Evolutionary conservation across 2,888 invertebrate species (phyloP), one percentile per base, ranked within the genome.

Genomic region (Cylindroiulus punctatus): DNA sequence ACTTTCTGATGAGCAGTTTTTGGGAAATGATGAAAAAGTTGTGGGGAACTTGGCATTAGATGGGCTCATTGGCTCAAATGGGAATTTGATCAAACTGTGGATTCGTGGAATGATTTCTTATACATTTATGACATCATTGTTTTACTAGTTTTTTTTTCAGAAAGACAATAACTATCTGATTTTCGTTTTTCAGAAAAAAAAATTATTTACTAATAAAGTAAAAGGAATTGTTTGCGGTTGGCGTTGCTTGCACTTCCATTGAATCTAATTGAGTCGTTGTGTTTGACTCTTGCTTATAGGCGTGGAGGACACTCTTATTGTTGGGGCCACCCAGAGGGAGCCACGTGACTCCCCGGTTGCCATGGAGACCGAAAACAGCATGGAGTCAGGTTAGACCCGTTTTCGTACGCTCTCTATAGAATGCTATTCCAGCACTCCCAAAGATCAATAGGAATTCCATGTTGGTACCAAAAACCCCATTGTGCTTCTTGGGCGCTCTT

Each of bases 321-420:
- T 84, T 84, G 84, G 32, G 44, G 84, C 52, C 84, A 84, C 84
- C 84, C 84, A 84, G 32, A 47, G 47, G 32, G 84, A 84, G 30
- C 84, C 52, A 84, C 47, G 85, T 40, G 85, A 84, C n/a, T 81
- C 85, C 83, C 82, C 42, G n/a, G 86, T 87, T 84, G 82, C 87
- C 47, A 87, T 87, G 87, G 87, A 87, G 84, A 87, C 87, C 12
- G 87, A 87, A 84, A 87, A 87, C 87, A 87, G 87, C 84, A 30
- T 87, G 57, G 87, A 87, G 85, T 87, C 87, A 87, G 87, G 87
- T 87, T 65, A 86, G 86, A 81, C 40, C 85, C 40, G 44, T 83
- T 83, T 83, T 83, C 76, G 30, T 76, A 76, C 22, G 12, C 76
- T 76, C 22, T 30, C 12, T 76, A 76, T 76, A 76, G 76, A 76